These are phyloP conservation scores for Seladonia tumulorum DNA, from an alignment of 2,888 invertebrate genomes.

Conservation along the genomic window DNA sequence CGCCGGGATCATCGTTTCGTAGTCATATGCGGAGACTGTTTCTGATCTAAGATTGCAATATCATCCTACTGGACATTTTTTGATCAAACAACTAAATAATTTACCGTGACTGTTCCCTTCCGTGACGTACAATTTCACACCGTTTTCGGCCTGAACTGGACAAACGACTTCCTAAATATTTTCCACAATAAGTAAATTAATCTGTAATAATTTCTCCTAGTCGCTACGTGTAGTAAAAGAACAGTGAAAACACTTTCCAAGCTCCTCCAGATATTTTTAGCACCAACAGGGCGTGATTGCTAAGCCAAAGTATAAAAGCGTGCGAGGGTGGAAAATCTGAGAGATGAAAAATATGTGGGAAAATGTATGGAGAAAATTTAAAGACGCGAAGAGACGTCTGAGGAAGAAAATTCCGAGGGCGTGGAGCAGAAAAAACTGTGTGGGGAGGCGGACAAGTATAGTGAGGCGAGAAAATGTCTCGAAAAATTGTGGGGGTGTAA, in stretches of 20 bases:
- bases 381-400: not conserved
- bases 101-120: too few relatives aligned
- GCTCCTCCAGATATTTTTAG: not conserved
- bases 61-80: not conserved
- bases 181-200: too few relatives aligned
- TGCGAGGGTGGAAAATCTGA: not conserved
- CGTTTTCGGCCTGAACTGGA: too few relatives aligned
- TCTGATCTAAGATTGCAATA: not conserved
- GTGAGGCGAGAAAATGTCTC: not conserved
- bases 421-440: not conserved
- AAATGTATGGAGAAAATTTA: not conserved
- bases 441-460: too few relatives aligned
- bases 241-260: not conserved
- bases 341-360: not conserved
- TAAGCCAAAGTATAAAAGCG: not conserved
- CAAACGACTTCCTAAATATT: too few relatives aligned
- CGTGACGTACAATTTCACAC: too few relatives aligned
- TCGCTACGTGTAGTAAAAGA: not conserved
- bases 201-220: not conserved
- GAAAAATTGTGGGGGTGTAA: not conserved
- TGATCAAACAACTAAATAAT: not conserved
- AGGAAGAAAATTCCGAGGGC: not conserved
- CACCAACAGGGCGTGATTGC: not conserved
- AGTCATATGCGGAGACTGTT: slow-evolving; percentile 32
- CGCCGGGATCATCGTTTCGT: slow-evolving; percentile 33